Percentiles rank a stretch among this genome's conserved stretches.
phyloP scores from a whole-genome alignment of 2,888 invertebrate species.

The Helobdella robusta region DNA sequence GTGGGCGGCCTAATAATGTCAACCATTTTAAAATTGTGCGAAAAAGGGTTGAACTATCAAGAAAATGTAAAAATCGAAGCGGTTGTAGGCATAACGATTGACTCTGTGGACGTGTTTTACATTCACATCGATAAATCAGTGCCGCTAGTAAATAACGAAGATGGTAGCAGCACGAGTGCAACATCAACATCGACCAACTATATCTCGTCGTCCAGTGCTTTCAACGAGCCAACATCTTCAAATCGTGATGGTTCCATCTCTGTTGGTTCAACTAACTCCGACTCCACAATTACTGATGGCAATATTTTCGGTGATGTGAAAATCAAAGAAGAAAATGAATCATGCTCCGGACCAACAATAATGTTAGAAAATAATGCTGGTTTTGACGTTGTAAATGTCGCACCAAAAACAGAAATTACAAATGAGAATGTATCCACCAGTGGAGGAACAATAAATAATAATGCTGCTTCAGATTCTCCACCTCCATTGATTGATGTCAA shows the following conservation, averaged over 20 bases:
- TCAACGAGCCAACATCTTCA: constrained; percentile 7
- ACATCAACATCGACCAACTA: neutral
- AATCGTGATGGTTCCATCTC: constrained; percentile 9
- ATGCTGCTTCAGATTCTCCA: neutral
- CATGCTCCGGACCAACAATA: too few relatives aligned
- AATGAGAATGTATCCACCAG: neutral
- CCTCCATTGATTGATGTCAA: too few relatives aligned
- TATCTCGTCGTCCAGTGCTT: neutral
- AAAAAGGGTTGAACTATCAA: constrained; percentile 9
- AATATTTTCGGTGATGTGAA: too few relatives aligned
- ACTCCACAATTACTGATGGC: neutral
- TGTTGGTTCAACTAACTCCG: constrained; percentile 9
- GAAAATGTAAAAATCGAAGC: constrained; percentile 8
- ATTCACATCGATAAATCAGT: constrained; percentile 6
- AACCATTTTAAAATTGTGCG: constrained; percentile 9
- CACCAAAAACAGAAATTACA: neutral
- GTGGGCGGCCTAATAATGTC: constrained; percentile 11
- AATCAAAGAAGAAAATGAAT: too few relatives aligned
- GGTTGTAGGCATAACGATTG: constrained; percentile 8
- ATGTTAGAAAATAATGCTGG: too few relatives aligned
- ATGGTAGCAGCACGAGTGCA: neutral
- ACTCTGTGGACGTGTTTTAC: neutral
- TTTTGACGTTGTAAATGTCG: too few relatives aligned
- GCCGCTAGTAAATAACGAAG: too few relatives aligned
- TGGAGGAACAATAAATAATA: neutral